Percentiles rank a stretch among this genome's conserved stretches.
phyloP scores from a whole-genome alignment of 2,113 vertebrate genomes.

The Pontoporia blainvillei region DNA sequence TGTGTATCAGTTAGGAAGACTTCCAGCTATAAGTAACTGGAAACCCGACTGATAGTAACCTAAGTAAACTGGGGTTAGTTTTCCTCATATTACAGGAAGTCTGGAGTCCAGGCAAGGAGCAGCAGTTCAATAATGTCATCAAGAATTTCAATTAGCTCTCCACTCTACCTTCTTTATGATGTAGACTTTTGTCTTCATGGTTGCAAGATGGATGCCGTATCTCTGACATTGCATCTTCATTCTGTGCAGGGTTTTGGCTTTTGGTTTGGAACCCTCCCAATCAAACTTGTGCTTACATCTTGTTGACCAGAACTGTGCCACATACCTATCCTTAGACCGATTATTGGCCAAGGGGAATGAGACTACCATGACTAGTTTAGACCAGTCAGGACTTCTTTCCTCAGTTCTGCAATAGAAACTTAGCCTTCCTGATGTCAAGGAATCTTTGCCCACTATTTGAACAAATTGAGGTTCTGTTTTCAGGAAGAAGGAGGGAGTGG shows the following conservation, averaged over 20 bases:
- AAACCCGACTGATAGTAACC: not conserved
- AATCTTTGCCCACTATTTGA: not conserved
- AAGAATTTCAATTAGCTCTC: not conserved
- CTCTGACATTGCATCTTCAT: not conserved
- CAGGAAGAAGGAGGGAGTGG: not conserved
- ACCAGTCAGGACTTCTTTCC: not conserved
- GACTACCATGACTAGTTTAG: not conserved
- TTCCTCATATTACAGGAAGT: not conserved
- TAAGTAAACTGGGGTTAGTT: not conserved
- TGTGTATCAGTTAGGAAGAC: not conserved
- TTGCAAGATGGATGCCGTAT: not conserved
- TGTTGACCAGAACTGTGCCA: not conserved
- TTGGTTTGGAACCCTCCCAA: not conserved
- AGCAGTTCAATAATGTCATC: not conserved
- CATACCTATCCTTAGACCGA: not conserved
- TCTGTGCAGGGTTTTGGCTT: not conserved
- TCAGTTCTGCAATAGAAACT: not conserved
- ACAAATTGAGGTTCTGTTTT: not conserved
- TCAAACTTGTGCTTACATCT: conserved; percentile 2
- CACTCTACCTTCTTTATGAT: not conserved
- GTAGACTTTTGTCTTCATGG: not conserved
- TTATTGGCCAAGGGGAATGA: not conserved
- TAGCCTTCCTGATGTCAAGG: not conserved
- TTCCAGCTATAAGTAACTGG: not conserved
- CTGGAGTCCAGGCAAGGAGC: not conserved